Evolutionary conservation across 2,888 invertebrate genomes (phyloP).

Genomic region (Cosmia pyralina): DNA sequence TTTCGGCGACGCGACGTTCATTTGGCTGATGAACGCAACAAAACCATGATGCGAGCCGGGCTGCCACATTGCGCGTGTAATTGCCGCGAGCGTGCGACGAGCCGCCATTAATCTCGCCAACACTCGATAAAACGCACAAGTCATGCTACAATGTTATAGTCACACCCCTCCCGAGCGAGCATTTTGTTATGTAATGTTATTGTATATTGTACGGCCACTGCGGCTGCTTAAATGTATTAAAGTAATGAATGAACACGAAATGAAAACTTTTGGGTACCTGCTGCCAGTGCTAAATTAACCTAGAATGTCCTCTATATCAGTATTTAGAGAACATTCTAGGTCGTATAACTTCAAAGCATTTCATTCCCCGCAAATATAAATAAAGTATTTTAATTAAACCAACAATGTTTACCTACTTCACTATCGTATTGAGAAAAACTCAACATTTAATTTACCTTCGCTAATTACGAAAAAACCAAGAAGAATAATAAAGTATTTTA

Average conservation of each 20-base stretch:
- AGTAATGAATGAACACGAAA: slow-evolving; percentile 44
- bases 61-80: slow-evolving; percentile 88
- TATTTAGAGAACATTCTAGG: not conserved
- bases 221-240: slow-evolving; percentile 49
- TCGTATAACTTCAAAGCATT: not conserved
- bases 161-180: slow-evolving; percentile 65
- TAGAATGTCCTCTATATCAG: not conserved
- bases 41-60: slow-evolving; percentile 75
- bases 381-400: not conserved
- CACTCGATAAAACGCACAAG: slow-evolving; percentile 88
- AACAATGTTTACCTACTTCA: not conserved
- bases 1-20: slow-evolving; percentile 67
- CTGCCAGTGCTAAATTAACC: not conserved
- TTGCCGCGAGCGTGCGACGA: slow-evolving; percentile 84
- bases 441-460: not conserved
- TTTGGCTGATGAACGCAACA: slow-evolving; percentile 76
- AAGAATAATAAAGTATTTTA: slow-evolving; percentile 8
- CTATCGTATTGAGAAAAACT: not conserved
- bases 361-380: not conserved
- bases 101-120: slow-evolving; percentile 88
- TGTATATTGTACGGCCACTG: slow-evolving; percentile 56
- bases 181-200: slow-evolving; percentile 65
- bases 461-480: slow-evolving; percentile 14
- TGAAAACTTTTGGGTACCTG: not conserved
- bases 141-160: slow-evolving; percentile 85